These are phyloP conservation scores for Galaxias olidus DNA, from an alignment of 2,797 vertebrate genomes.

Conservation along the genomic window DNA sequence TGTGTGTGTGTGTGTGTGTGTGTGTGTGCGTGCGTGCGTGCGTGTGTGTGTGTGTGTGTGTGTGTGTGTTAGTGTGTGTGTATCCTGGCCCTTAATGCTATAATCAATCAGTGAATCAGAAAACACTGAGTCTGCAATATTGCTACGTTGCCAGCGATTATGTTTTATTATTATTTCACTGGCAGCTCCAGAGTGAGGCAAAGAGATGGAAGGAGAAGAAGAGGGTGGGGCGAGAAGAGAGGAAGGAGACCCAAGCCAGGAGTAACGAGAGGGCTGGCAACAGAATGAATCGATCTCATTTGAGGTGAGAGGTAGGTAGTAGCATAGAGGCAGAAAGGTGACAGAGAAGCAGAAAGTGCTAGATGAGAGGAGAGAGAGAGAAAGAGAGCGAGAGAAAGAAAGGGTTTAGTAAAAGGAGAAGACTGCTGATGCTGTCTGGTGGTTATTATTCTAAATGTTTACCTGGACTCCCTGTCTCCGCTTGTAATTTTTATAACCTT, in stretches of 20 bases:
- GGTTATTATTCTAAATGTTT: slow-evolving; percentile 30
- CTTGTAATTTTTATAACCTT: too few species aligned
- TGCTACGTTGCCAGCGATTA: neutral
- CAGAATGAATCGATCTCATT: too few species aligned
- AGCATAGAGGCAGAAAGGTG: neutral
- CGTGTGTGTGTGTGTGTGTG: too few species aligned
- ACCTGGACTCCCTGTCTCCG: slow-evolving; percentile 1
- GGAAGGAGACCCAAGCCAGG: too few species aligned
- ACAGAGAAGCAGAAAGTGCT: slow-evolving; percentile 25
- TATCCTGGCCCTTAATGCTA: slow-evolving; percentile 18
- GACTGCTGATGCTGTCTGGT: slow-evolving; percentile 13
- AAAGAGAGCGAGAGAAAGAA: slow-evolving; percentile 9
- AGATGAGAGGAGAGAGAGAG: slow-evolving; percentile 8
- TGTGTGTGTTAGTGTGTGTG: neutral
- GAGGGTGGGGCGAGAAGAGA: too few species aligned
- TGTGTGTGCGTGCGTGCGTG: neutral
- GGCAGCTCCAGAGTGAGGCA: neutral
- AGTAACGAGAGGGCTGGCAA: too few species aligned
- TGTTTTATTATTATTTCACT: slow-evolving; percentile 1
- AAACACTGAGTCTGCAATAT: slow-evolving; percentile 23
- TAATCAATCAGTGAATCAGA: slow-evolving; percentile 13
- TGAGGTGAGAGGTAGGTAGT: too few species aligned
- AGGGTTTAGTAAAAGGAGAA: neutral
- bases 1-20: neutral
- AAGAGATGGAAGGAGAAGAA: neutral